Base-by-base conservation (phyloP, 2,113 vertebrate species). In the Leptocoma aspasia region DNA sequence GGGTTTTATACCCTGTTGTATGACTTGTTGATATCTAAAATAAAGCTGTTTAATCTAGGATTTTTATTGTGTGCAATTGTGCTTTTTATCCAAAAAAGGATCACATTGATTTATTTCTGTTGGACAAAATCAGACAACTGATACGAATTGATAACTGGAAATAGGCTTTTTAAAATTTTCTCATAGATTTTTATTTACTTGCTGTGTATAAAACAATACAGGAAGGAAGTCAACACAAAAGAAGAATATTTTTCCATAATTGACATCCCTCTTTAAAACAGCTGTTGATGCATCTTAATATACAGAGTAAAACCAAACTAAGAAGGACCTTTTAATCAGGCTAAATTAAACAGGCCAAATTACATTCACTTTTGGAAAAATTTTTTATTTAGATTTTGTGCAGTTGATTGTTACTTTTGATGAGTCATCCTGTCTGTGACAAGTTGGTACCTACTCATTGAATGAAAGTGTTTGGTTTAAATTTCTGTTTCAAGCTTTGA, bases 401-500 rank as follows among this genome's bases (percentile, higher is more conserved):
- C 35, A 52, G 42, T 7, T 63, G 33, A 10, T 81, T 49, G 24
- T 53, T 86, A 20, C 31, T 86, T 89, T 30, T 54, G 56, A 69
- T 69, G 35, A 69, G 41, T 78, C 27, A 35, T 33, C 18, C 70
- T 70, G 50, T 49, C 73, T 77, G 39, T 86, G 45, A 86, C 76
- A 81, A 75, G 56, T 63, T 80, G 23, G 54, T 66, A 22, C 7
- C 2, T 73, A 87, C 11, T 8, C 18, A 27, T 0, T 57, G 52
- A 75, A 75, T 57, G 65, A 63, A 77, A 47, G 35, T 54, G 9
- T n/a, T 77, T 13, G 8, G 45, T 92, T 92, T 69, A 78, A 60
- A 45, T 91, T 89, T 94, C 72, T 86, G 2, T 80, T 86, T 83
- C 31, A 45, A 68, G 42, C 86, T 95, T 91, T 91, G 87, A 87